These are phyloP conservation scores for Pipistrellus pygmaeus DNA, from an alignment of 2,797 vertebrate genomes.

Conservation along the genomic window DNA sequence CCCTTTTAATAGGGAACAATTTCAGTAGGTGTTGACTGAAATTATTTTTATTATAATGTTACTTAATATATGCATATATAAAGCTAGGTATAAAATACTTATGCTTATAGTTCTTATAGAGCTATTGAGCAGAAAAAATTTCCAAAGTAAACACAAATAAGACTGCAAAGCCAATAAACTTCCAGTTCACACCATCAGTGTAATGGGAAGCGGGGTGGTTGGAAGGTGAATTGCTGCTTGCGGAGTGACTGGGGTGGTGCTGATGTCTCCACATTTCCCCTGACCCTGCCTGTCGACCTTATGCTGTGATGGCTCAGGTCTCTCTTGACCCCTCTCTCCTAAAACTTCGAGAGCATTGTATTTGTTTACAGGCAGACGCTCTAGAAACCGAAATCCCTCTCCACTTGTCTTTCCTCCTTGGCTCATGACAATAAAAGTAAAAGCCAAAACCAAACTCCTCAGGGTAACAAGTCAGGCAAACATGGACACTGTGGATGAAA, in stretches of 20 bases:
- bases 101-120: constrained; percentile 36
- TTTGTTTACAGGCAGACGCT: not conserved
- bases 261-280: not conserved
- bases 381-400: not conserved
- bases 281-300: not conserved
- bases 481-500: not conserved
- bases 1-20: not conserved
- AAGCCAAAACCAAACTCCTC: not conserved
- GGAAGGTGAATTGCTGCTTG: not conserved
- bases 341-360: not conserved
- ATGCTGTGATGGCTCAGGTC: not conserved
- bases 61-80: constrained; percentile 68
- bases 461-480: not conserved
- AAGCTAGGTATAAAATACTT: constrained; percentile 76
- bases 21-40: constrained; percentile 53
- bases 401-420: not conserved
- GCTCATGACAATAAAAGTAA: not conserved
- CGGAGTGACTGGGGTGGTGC: not conserved
- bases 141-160: constrained; percentile 75
- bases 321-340: not conserved
- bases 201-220: not conserved
- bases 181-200: constrained; percentile 63
- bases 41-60: constrained; percentile 75
- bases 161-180: constrained; percentile 70
- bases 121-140: constrained; percentile 70